Evolutionary conservation across 1,140 invertebrate genomes (phyloP).

Genomic region (Plodia interpunctella): DNA sequence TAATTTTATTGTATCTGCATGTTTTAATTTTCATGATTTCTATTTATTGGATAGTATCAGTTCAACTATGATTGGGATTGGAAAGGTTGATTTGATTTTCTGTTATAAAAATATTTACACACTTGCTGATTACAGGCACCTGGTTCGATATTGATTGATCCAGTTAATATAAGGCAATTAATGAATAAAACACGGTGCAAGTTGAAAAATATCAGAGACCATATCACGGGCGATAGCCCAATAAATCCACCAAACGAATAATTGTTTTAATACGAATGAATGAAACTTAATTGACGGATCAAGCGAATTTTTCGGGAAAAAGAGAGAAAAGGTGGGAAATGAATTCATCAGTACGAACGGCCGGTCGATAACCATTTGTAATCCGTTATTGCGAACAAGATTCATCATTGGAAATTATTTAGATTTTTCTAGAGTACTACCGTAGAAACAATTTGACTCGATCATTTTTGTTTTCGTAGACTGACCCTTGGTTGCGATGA

Average conservation of each 20-base stretch:
- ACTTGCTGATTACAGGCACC: too few species aligned
- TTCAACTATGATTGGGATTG: too few species aligned
- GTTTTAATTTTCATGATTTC: too few species aligned
- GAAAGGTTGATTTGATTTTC: too few species aligned
- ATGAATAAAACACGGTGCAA: background rate
- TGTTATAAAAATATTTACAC: background rate
- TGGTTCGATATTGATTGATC: background rate
- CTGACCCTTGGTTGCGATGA: too few species aligned
- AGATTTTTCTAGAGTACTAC: background rate
- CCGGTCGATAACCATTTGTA: slow-evolving; percentile 1
- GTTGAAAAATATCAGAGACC: slow-evolving; percentile 4
- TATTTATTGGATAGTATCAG: too few species aligned
- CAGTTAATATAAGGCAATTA: background rate
- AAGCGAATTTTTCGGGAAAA: slow-evolving; percentile 4
- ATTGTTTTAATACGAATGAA: slow-evolving; percentile 7
- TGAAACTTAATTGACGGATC: slow-evolving; percentile 7
- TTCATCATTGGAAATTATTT: slow-evolving; percentile 1
- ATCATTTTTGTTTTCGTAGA: too few species aligned
- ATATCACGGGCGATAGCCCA: background rate
- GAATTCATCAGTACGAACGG: slow-evolving; percentile 1
- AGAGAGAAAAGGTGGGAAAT: background rate
- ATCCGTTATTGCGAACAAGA: slow-evolving; percentile 5
- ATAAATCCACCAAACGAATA: slow-evolving; percentile 4
- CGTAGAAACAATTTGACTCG: too few species aligned
- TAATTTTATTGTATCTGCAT: too few species aligned